Base-by-base conservation (phyloP, 37 sponge, comb jelly and placozoan species). In the Tethya wilhelma region DNA sequence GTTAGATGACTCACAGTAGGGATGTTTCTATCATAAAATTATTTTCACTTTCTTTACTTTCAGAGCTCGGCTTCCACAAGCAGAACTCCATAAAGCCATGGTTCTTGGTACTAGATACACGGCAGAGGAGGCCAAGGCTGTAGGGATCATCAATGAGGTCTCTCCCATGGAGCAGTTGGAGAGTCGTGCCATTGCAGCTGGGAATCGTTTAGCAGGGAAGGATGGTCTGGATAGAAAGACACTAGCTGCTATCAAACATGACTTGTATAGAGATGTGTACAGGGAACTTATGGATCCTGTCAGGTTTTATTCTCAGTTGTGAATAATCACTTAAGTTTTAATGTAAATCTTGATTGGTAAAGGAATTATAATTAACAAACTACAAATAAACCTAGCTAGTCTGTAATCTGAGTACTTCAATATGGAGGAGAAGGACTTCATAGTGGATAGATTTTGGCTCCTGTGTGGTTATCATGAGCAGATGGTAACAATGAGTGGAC, bases 81-180 rank as follows among this genome's bases (percentile, higher is more conserved):
- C 42, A 0, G 80, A 79, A 67, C 67, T 60, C 22, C 56, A 64
- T 25, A n/a, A 29, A 28, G 62, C 64, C 36, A 36, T 77, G 4
- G 74, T 79, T 8, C 71, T 85, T 49, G 91, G 91, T 19, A 74
- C 44, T 34, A 46, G 82, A 26, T 90, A 86, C 57, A 90, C 86
- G 28, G 86, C 70, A 37, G 77, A 86, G 60, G 91, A 90, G 25
- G 91, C 86, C 11, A 28, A 49, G 42, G 71, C 43, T 1, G 71
- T 64, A 36, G 66, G 74, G 8, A 75, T 90, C 9, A 38, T 85
- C 22, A 29, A 90, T 23, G 87, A 85, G 29, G 36, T 67, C 26
- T 67, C 59, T 29, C 41, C 66, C 0, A 28, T 41, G 31, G 68
- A 43, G 5, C 56, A 83, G 57, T 69, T 89, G 38, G 32, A 56